Base-by-base conservation (phyloP, 2,797 vertebrate species). In the Rhinatrema bivittatum region DNA sequence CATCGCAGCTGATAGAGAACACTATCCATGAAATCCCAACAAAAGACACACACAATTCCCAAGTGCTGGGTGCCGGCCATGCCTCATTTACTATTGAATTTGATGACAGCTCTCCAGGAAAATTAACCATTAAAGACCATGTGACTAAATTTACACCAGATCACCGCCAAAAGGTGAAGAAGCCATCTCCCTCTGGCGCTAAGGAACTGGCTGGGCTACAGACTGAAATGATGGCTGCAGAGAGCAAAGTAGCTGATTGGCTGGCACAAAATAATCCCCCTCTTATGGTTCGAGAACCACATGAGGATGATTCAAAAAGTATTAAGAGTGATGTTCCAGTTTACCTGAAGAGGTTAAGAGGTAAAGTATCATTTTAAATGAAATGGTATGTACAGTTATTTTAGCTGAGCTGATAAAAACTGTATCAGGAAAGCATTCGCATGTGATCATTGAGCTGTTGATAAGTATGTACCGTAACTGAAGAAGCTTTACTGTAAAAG, bases 51-150 rank as follows among this genome's bases (percentile, higher is more conserved):
- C 85, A 91, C 56, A 82, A 72, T 39, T 49, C 67, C 13, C 62
- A 79, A 18, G 36, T 73, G 35, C 20, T 72, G 54, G 72, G 83
- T 60, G 87, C 93, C 71, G 91, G 94, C 25, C 94, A 98, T 37
- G 93, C 95, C 66, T 98, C 95, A 48, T 98, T 98, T 84, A 97
- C 94, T 44, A 98, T 98, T 64, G 94, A 98, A 76, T 98, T 98
- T 66, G 94, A 98, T 81, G 90, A 84, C 71, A 89, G 87, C 35
- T 87, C 92, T 50, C 93, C 94, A 5, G 94, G 95, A 53, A 98
- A 97, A 78, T 93, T 97, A 48, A 98, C 93, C 16, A 98, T 98
- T 74, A 96, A 92, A 76, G 95, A 98, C 76, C 95, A 98, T 1
- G 88, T 98, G 70, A 93, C 87, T 46, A 94, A 92, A 74, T 89